Evolutionary conservation across 2,797 vertebrate species (phyloP).

Genomic region (Melopsittacus undulatus): DNA sequence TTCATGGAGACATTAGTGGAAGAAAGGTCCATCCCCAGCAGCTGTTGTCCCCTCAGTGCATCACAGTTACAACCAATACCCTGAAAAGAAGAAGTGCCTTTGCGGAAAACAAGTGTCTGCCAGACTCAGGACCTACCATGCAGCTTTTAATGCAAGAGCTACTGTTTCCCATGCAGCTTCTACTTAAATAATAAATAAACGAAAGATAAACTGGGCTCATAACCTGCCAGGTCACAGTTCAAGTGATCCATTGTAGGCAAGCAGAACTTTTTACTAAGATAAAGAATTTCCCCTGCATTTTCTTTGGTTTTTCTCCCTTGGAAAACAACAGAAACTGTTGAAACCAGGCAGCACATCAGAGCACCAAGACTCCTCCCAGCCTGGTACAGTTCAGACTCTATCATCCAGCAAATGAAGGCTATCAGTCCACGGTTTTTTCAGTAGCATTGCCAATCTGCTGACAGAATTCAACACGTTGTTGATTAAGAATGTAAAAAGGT

Average conservation of each 20-base stretch:
- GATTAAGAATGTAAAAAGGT: neutral
- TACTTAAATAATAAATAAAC: neutral
- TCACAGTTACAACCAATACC: neutral
- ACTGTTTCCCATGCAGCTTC: neutral
- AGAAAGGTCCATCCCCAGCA: neutral
- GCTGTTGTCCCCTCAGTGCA: neutral
- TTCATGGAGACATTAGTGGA: neutral
- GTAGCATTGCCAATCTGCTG: neutral
- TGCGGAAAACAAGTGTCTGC: neutral
- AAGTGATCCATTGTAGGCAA: neutral
- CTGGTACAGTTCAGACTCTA: neutral
- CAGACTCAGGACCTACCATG: neutral
- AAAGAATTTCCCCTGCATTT: neutral
- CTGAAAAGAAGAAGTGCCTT: neutral
- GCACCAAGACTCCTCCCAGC: neutral
- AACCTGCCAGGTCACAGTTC: neutral
- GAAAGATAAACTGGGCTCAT: neutral
- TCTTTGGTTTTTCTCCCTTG: neutral
- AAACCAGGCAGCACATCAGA: neutral
- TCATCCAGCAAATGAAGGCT: neutral
- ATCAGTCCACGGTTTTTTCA: neutral
- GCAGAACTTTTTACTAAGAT: neutral
- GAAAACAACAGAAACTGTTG: neutral
- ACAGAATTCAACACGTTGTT: neutral
- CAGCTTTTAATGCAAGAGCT: neutral